A percentile compares a stretch with the other conserved stretches of the same genome.
phyloP scores from a whole-genome alignment of 1,140 invertebrate species.

The Ips typographus region DNA sequence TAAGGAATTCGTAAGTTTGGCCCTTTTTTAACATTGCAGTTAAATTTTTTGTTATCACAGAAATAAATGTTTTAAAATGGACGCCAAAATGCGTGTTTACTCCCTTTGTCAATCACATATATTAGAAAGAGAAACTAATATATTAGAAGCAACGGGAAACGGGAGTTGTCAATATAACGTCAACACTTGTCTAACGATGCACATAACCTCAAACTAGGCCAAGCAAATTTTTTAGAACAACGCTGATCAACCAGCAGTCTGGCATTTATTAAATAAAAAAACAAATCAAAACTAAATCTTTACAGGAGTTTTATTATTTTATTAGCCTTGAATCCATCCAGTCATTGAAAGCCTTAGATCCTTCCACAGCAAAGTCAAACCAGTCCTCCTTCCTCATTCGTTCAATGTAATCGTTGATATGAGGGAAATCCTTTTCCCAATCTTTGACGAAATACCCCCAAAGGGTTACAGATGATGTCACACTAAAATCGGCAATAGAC shows the following conservation, averaged over 20 bases:
- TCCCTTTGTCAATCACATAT: no score
- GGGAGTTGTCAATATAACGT: no score
- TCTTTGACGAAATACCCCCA: constrained; percentile 20
- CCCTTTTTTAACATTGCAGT: not conserved
- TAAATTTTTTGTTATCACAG: no score
- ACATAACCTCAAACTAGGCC: no score
- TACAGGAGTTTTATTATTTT: not conserved
- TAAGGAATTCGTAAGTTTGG: not conserved
- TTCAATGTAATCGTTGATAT: constrained; percentile 25
- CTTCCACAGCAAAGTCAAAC: not conserved
- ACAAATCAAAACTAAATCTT: not conserved
- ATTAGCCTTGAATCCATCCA: not conserved
- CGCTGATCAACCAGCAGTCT: no score
- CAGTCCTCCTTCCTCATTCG: constrained; percentile 19
- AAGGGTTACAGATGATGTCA: constrained; percentile 19
- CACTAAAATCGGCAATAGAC: constrained; percentile 39
- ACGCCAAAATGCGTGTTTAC: no score
- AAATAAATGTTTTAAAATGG: no score
- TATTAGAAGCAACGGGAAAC: no score
- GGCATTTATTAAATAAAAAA: not conserved
- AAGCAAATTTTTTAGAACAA: no score
- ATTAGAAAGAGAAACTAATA: no score
- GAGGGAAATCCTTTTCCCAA: constrained; percentile 22
- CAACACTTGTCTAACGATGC: no score
- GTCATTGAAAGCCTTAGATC: not conserved